Conservation (phyloP, 2,888 invertebrate genomes). For the Drosophila meridiana region DNA sequence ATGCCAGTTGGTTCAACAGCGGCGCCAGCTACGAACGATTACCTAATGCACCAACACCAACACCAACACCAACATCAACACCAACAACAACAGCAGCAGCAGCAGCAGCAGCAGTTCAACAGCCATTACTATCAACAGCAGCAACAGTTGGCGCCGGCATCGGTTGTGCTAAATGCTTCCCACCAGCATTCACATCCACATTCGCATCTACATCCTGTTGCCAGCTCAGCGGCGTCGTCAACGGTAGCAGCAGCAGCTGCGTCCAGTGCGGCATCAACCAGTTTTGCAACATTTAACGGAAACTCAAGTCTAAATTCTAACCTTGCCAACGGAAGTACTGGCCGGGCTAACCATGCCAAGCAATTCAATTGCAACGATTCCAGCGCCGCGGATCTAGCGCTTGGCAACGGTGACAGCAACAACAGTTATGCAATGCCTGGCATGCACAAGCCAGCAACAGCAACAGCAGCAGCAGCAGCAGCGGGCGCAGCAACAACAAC, state of each 20-base stretch:
- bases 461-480: background rate
- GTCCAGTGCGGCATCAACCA: slow-evolving; percentile 57
- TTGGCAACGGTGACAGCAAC: slow-evolving; percentile 38
- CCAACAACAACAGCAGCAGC: slow-evolving; percentile 22
- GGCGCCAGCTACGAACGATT: slow-evolving; percentile 63
- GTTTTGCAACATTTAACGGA: slow-evolving; percentile 83
- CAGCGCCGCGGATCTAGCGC: slow-evolving; percentile 43
- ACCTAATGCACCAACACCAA: slow-evolving; percentile 67
- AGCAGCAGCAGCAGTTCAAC: slow-evolving; percentile 50
- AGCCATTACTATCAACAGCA: slow-evolving; percentile 61
- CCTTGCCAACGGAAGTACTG: slow-evolving; percentile 71
- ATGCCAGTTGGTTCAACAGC: slow-evolving; percentile 29
- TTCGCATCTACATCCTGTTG: slow-evolving; percentile 65
- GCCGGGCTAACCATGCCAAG: slow-evolving; percentile 52
- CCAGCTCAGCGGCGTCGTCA: slow-evolving; percentile 27
- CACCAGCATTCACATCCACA: slow-evolving; percentile 69
- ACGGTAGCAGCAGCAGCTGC: slow-evolving; percentile 35
- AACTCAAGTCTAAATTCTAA: slow-evolving; percentile 82
- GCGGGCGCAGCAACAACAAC: background rate
- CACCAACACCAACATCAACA: slow-evolving; percentile 45
- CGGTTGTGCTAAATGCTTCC: slow-evolving; percentile 66
- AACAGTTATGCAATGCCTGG: slow-evolving; percentile 50
- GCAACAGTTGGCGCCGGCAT: slow-evolving; percentile 57
- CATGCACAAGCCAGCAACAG: slow-evolving; percentile 36
- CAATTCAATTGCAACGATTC: slow-evolving; percentile 70